Evolutionary conservation across 2,113 vertebrate species (phyloP), one percentile per base, ranked within the genome.

Genomic region (Mormoops blainvillei): DNA sequence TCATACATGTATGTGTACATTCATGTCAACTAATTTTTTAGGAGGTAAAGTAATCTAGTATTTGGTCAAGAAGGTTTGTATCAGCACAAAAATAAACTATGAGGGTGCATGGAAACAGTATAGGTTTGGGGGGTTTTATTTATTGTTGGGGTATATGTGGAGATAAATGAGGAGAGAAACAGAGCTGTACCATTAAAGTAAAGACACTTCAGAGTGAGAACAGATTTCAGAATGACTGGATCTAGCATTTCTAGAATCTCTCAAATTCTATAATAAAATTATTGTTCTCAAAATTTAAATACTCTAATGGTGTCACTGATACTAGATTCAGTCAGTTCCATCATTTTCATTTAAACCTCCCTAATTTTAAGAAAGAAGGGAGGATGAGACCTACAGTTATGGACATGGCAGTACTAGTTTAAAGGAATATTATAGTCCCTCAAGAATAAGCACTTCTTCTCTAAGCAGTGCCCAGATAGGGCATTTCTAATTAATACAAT

Each of bases 401-500:
- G 16, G 45, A 94, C 4, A 36, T 10, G 4, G n/a, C 14, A 54
- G 13, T 36, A 5, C 13, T 63, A 2, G 20, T 80, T 70, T 94
- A 52, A 74, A 94, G 11, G 48, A 85, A 63, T n/a, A 90, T 81
- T 50, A 56, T 74, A 67, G 31, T 56, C 2, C 3, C 6, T 67
- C 52, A 71, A 24, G 82, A 96, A 54, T 95, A 89, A 77, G n/a
- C n/a, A 63, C 94, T 84, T 86, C 87, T 90, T 11, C 76, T 80
- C 67, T 15, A 77, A 82, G 41, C 13, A 70, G 43, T 65, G 6
- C 3, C 56, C 45, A 83, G 7, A 56, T 36, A 94, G 43, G 28
- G 6, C 50, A 94, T 80, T 94, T 96, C 50, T 94, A 97, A 94
- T 97, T 92, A 93, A 71, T 91, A 78, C 10, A 88, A 74, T 89